Percentiles rank a stretch among this genome's conserved stretches.
Conservation (phyloP, 2,113 vertebrate species). For the Rhinolophus sinicus region DNA sequence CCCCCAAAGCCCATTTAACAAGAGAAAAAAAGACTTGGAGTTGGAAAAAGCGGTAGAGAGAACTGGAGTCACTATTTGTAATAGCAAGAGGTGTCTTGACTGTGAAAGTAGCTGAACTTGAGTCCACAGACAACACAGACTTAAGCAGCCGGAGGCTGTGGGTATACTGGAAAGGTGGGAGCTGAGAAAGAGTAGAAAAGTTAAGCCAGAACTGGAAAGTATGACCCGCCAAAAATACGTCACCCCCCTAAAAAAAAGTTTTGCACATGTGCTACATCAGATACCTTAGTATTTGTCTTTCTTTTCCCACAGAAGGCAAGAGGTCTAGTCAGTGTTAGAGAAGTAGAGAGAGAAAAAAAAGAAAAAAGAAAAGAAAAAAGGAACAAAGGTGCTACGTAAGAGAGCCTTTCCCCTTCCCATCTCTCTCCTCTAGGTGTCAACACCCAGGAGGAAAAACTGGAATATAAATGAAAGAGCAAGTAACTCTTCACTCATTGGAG, state of each 20-base stretch:
- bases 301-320: not conserved
- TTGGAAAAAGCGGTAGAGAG: not conserved
- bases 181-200: not conserved
- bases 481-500: not conserved
- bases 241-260: not conserved
- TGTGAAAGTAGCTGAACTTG: not conserved
- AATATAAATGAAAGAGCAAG: not conserved
- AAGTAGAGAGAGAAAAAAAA: not conserved
- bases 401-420: not conserved
- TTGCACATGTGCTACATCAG: not conserved
- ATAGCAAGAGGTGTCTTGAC: not conserved
- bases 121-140: not conserved
- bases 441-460: not conserved
- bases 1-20: not conserved
- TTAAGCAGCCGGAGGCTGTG: not conserved
- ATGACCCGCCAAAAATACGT: not conserved
- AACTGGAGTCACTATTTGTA: not conserved
- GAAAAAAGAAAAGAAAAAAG: not conserved
- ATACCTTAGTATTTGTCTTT: not conserved
- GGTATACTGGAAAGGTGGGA: not conserved
- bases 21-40: not conserved
- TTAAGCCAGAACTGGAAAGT: not conserved
- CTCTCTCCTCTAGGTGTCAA: not conserved
- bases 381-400: not conserved
- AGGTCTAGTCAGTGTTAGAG: not conserved